Evolutionary conservation across 2,888 invertebrate species (phyloP), one percentile per base, ranked within the genome.

Genomic region (Monopis laevigella): DNA sequence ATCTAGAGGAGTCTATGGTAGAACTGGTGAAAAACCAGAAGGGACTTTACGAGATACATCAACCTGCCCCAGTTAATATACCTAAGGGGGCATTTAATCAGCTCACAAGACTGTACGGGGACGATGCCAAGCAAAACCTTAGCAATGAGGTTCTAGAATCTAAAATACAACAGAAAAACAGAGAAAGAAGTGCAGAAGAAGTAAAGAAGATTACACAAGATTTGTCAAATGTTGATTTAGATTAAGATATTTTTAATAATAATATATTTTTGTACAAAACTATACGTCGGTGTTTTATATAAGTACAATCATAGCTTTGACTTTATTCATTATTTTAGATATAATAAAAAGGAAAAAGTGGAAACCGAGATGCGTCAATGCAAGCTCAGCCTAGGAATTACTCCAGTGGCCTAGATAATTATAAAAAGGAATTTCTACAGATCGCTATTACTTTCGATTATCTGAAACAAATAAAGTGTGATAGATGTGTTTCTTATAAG

Each of bases 191-290:
- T 8, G 48, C 62, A 43, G 58, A 71, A 51, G 68, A 81, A 55
- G 48, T 78, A 14, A 63, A 71, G 48, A 82, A 82, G 59, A 82
- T 86, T 7, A 84, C 85, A 4, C 82, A 77, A 40, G 85, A 86
- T 47, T 53, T 86, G 19, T 84, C 84, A 43, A 81, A 86, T 49
- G 84, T 86, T 2, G 82, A 82, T 52, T 56, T 85, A 51, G 82
- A 82, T 55, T 80, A 55, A 51, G 42, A 43, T 21, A 38, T 16
- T 21, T 21, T 8, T 21, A 21, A 21, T 7, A 21, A 5, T 21
- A 7, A 7, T 21, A 5, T 21, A 21, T 21, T 21, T 7, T 21
- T 21, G 8, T 21, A 21, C 5, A 21, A 8, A n/a, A n/a, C n/a
- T n/a, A n/a, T n/a, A n/a, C n/a, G n/a, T n/a, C n/a, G n/a, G n/a